Conservation (phyloP, 2,113 vertebrate species). For the Vicugna pacos region DNA sequence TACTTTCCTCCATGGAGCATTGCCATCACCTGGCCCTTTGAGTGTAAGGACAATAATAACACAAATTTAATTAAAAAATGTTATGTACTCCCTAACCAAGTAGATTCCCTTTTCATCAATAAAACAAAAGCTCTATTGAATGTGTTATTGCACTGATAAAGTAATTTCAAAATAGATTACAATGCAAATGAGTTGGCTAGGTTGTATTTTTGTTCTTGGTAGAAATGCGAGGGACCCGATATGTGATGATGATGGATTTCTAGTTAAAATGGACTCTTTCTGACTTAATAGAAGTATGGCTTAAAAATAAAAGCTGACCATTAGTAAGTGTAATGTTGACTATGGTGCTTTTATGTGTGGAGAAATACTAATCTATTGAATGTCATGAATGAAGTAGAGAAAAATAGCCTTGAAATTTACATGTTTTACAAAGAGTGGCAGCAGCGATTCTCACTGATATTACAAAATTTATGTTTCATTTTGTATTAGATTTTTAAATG, state of each 20-base stretch:
- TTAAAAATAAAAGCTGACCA: conserved; percentile 38
- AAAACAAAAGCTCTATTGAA: conserved; percentile 83
- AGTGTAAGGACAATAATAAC: conserved; percentile 79
- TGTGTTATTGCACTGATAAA: conserved; percentile 64
- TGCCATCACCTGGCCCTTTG: conserved; percentile 78
- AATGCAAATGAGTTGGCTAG: conserved; percentile 75
- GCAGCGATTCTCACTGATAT: conserved; percentile 13
- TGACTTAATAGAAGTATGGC: neutral
- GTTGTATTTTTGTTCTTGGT: conserved; percentile 19
- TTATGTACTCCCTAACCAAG: conserved; percentile 79
- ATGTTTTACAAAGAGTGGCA: neutral
- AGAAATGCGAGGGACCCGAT: conserved; percentile 26
- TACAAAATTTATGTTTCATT: neutral
- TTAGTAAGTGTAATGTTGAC: conserved; percentile 52
- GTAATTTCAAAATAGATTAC: conserved; percentile 72
- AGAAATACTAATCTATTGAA: conserved; percentile 65
- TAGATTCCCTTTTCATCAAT: conserved; percentile 82
- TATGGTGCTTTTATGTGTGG: neutral
- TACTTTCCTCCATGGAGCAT: conserved; percentile 75
- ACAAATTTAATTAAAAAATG: conserved; percentile 85
- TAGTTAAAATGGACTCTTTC: conserved; percentile 39
- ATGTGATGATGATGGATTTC: conserved; percentile 22
- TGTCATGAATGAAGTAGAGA: conserved; percentile 46
- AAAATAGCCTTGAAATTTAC: conserved; percentile 24
- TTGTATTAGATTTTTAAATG: conserved; percentile 59